Evolutionary conservation across 2,113 vertebrate genomes (phyloP).

Genomic region (Cynoglossus semilaevis): DNA sequence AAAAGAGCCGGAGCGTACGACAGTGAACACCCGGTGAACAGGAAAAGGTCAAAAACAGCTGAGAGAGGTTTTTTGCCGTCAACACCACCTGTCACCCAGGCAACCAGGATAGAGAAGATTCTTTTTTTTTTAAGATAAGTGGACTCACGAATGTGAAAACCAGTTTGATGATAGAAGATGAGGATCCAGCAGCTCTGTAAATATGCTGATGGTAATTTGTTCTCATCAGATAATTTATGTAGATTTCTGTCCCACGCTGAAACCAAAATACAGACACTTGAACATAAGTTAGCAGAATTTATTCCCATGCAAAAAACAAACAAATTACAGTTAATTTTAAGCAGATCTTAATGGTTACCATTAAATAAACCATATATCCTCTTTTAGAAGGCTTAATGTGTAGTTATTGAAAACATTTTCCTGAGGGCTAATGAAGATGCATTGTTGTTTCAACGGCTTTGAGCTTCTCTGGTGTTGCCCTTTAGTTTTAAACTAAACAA

Average conservation of each 20-base stretch:
- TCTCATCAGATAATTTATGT: constrained; percentile 1
- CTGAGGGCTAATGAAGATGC: neutral
- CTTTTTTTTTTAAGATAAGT: neutral
- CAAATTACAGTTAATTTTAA: neutral
- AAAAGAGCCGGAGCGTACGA: constrained; percentile 21
- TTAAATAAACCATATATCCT: neutral
- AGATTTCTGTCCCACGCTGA: neutral
- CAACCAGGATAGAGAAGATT: neutral
- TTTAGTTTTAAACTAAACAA: neutral
- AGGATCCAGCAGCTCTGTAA: constrained; percentile 3
- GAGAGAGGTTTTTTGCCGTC: neutral
- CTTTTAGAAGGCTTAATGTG: neutral
- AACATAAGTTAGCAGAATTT: neutral
- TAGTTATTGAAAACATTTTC: constrained; percentile 8
- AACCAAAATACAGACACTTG: neutral
- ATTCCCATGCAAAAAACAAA: neutral
- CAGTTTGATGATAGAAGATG: constrained; percentile 11
- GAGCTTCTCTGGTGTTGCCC: too few species aligned
- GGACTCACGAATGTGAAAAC: neutral
- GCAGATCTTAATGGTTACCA: neutral
- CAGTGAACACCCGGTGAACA: constrained; percentile 19
- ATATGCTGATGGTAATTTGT: constrained; percentile 3
- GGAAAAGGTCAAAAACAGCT: constrained; percentile 26
- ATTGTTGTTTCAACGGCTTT: neutral
- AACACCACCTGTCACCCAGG: neutral